Evolutionary conservation across 2,113 vertebrate genomes (phyloP).

Genomic region (Antechinus stuartii): DNA sequence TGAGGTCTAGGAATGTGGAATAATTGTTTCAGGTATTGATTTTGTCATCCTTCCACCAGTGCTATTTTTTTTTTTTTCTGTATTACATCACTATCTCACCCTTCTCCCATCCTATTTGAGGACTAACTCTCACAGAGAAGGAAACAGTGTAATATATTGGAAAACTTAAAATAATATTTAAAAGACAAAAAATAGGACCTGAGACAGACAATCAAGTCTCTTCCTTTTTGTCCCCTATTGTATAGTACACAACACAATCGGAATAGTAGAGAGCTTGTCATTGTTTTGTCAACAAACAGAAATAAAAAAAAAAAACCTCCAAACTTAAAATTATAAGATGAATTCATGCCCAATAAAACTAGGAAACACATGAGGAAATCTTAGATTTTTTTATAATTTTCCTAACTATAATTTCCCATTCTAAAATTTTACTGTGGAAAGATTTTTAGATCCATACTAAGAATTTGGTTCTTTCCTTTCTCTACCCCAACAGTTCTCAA

Average conservation of each 20-base stretch:
- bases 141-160: not conserved
- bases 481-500: not conserved
- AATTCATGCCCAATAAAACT: slow-evolving; percentile 58
- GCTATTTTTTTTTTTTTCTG: not conserved
- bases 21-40: not conserved
- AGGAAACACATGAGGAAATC: slow-evolving; percentile 64
- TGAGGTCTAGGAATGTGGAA: not conserved
- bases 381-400: slow-evolving; percentile 56
- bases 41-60: not conserved
- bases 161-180: not conserved
- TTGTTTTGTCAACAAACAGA: not conserved
- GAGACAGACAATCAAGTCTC: not conserved
- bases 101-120: not conserved
- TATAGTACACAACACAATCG: not conserved
- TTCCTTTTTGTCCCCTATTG: not conserved
- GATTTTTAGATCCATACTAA: slow-evolving; percentile 41
- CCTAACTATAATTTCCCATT: slow-evolving; percentile 38
- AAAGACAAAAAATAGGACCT: not conserved
- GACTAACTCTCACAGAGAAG: not conserved
- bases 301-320: slow-evolving; percentile 26
- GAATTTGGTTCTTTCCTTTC: not conserved
- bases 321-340: slow-evolving; percentile 45
- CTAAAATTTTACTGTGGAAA: slow-evolving; percentile 47
- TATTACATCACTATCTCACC: not conserved
- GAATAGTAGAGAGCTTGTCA: not conserved